A percentile compares a stretch with the other conserved stretches of the same genome.
Conservation (phyloP, 2,797 vertebrate species). For the Darevskia nairensis region DNA sequence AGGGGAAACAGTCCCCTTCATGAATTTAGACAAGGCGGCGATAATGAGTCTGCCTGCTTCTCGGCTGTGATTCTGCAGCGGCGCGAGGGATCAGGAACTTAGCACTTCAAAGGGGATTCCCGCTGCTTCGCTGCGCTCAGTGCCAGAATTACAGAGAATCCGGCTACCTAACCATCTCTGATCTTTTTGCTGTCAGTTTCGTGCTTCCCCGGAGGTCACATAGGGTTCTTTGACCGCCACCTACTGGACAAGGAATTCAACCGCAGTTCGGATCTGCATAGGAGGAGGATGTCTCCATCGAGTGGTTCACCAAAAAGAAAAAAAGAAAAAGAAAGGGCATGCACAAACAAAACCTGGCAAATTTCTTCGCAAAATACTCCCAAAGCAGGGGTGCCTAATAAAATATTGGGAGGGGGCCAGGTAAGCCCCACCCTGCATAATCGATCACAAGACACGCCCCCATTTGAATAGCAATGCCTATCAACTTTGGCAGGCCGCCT, state of each 20-base stretch:
- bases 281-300: no score
- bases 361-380: no score
- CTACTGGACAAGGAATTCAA: background rate
- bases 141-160: background rate
- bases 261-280: background rate
- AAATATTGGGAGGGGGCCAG: no score
- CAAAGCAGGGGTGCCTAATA: no score
- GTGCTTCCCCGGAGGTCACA: background rate
- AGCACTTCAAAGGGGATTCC: slow-evolving; percentile 62
- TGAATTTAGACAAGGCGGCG: slow-evolving; percentile 49
- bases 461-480: no score
- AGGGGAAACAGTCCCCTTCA: slow-evolving; percentile 49
- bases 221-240: background rate
- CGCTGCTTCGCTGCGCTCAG: slow-evolving; percentile 11
- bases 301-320: background rate
- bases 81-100: slow-evolving; percentile 55
- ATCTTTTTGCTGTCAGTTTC: background rate
- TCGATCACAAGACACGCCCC: no score
- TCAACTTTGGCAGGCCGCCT: no score
- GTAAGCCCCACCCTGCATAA: background rate
- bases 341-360: no score
- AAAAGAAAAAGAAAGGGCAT: no score
- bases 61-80: slow-evolving; percentile 29
- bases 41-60: slow-evolving; percentile 52
- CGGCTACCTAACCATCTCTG: background rate